Evolutionary conservation across 2,113 vertebrate species (phyloP).

Genomic region (Herpetotheres cachinnans): DNA sequence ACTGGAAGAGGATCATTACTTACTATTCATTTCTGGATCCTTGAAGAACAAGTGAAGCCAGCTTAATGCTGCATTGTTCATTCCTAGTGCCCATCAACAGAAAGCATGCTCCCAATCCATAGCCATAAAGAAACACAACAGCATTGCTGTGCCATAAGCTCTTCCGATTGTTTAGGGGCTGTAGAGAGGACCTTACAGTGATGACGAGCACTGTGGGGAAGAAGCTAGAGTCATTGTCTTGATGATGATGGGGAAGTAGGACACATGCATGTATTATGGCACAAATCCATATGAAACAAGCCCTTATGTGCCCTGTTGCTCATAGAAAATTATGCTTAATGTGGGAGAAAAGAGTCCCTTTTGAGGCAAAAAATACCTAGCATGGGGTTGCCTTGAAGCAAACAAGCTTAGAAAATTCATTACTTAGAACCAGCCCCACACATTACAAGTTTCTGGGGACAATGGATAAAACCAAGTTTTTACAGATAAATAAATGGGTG

Average conservation of each 20-base stretch:
- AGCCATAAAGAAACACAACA: constrained; percentile 36
- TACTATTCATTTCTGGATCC: constrained; percentile 51
- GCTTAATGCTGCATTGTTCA: constrained; percentile 48
- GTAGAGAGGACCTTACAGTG: constrained; percentile 19
- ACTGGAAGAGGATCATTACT: constrained; percentile 45
- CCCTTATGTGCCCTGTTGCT: neutral
- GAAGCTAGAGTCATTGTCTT: constrained; percentile 37
- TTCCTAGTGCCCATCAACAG: constrained; percentile 45
- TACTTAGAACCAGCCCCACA: neutral
- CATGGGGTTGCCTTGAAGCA: neutral
- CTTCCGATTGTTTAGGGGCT: constrained; percentile 4
- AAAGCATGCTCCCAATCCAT: constrained; percentile 40
- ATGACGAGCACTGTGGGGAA: constrained; percentile 42
- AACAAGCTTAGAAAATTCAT: neutral
- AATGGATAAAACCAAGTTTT: neutral
- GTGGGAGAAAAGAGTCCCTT: neutral
- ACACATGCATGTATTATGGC: neutral
- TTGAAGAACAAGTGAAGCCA: constrained; percentile 55
- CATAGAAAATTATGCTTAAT: neutral
- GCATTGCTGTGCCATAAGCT: neutral
- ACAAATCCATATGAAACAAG: constrained; percentile 3
- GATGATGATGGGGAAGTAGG: constrained; percentile 22
- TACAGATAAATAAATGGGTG: neutral
- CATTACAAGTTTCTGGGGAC: neutral
- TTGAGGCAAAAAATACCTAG: neutral